Evolutionary conservation across 2,797 vertebrate genomes (phyloP), one percentile per base, ranked within the genome.

Genomic region (Sebastes hopkinsi): DNA sequence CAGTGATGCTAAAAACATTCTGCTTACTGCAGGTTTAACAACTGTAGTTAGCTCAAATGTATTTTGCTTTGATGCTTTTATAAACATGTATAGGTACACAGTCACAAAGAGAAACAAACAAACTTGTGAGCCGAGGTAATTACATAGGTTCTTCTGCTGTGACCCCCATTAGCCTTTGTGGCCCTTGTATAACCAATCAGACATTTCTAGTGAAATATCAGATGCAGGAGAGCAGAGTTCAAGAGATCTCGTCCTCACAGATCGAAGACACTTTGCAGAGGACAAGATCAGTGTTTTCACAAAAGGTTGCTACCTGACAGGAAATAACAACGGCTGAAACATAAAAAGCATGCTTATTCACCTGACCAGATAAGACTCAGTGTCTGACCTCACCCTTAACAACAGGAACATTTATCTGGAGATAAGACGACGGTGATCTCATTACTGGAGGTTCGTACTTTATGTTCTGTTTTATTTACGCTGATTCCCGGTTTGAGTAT

Each of bases 141-240:
- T 56, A 42, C 72, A 36, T 22, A n/a, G 27, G 8, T 66, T 67
- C 25, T 67, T 73, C 52, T 68, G 50, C 13, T 50, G 55, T 79
- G 77, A 83, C 86, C 77, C 80, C 75, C 23, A 72, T 60, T 83
- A 81, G 60, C 83, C 67, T 86, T 61, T 81, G 65, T 71, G 32
- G 50, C 66, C 55, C 30, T 71, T 72, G 23, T 6, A 20, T 67
- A 66, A 86, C 58, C 79, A 79, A 58, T 81, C 58, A 71, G 56
- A 72, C 50, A 58, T 81, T 75, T 79, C 32, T 56, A 75, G 22
- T 77, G 67, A 85, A 75, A 79, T 67, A 72, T 36, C 3, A 16
- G 59, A 82, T 22, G 8, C 34, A 75, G 29, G 72, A 32, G 69
- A 80, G 73, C 50, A 66, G 59, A 16, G 74, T 65, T 86, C 56